Evolutionary conservation across 2,888 invertebrate genomes (phyloP).

Genomic region (Calameuta filiformis): DNA sequence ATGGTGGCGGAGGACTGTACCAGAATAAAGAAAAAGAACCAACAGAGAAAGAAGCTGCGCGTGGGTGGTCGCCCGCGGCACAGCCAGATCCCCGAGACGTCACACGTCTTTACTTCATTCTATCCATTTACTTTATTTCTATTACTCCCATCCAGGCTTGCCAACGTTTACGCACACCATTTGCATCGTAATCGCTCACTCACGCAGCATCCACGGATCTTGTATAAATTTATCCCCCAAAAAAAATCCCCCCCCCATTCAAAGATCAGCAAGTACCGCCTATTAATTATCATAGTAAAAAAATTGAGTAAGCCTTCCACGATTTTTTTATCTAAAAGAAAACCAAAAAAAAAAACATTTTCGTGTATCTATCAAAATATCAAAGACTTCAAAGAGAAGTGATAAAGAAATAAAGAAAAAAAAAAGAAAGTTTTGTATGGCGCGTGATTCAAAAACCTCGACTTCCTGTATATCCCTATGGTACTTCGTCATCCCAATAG

Average conservation of each 20-base stretch:
- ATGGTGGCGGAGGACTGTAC: neutral
- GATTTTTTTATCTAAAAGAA: neutral
- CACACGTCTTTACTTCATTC: slow-evolving; percentile 49
- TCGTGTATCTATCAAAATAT: neutral
- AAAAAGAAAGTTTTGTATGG: neutral
- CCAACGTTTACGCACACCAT: neutral
- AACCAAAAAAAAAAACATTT: neutral
- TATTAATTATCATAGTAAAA: neutral
- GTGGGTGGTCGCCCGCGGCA: slow-evolving; percentile 63
- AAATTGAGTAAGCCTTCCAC: neutral
- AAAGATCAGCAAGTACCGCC: neutral
- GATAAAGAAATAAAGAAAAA: neutral
- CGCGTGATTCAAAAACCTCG: neutral
- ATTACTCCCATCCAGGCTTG: neutral
- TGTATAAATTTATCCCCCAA: too few species aligned
- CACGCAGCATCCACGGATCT: neutral
- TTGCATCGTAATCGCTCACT: neutral
- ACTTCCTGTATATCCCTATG: neutral
- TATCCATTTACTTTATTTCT: slow-evolving; percentile 10
- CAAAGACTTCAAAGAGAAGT: too few species aligned
- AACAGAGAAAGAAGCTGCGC: slow-evolving; percentile 50
- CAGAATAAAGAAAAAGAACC: slow-evolving; percentile 27
- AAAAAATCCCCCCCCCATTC: neutral
- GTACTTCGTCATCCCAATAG: neutral
- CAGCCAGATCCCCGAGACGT: slow-evolving; percentile 49